Evolutionary conservation across 2,113 vertebrate species (phyloP), one percentile per base, ranked within the genome.

Genomic region (Redunca redunca): DNA sequence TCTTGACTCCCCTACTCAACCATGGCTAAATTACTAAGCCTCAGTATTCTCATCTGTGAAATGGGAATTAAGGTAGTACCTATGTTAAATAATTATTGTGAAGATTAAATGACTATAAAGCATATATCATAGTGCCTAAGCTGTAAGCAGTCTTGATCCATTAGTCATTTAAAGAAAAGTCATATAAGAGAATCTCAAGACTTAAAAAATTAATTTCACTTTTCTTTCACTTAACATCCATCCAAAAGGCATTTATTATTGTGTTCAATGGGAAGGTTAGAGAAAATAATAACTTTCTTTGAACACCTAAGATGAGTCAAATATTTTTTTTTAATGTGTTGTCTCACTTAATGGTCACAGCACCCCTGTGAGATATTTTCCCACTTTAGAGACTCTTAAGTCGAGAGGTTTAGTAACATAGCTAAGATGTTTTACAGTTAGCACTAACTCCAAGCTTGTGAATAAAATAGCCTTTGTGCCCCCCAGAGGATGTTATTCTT

Each of bases 31-130:
- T 91, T 86, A 83, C 53, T 78, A 86, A 78, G 14, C 53, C 78
- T 96, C 33, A 40, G 30, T 96, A 95, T 93, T 93, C 93, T 95
- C 50, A 57, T n/a, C 3, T 78, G 19, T 30, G 17, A 92, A 95
- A 86, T 46, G 25, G 8, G 40, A 40, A 84, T 81, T 92, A 85
- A 52, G 48, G n/a, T 50, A 92, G 26, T 88, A 74, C 40, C 48
- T 90, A 60, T 23, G 91, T 96, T 36, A 74, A 40, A 84, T 80
- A 71, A 4, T 77, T 25, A 10, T 71, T 64, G 3, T 90, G 40
- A 95, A 33, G 50, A 57, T 87, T 87, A 96, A 96, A 81, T 40
- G 36, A 85, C 5, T 90, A 30, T 84, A 83, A 94, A 89, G 26
- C 48, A 67, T 74, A 88, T 80, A 57, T 33, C 89, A 95, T 8